These are phyloP conservation scores for Watsonalla cultraria DNA, from an alignment of 2,888 invertebrate species.

Conservation along the genomic window DNA sequence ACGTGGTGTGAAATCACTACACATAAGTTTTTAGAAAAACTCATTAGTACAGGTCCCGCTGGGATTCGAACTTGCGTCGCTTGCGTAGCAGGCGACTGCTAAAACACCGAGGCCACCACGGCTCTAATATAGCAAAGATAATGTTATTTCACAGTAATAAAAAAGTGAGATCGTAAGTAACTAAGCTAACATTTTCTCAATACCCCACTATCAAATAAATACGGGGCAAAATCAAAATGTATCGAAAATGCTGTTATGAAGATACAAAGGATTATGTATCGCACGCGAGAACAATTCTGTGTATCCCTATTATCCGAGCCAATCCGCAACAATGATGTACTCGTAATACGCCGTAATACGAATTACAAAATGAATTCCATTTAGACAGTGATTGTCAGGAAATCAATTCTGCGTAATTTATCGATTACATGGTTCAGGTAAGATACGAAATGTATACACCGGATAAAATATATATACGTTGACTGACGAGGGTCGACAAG, in stretches of 20 bases:
- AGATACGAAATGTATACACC: neutral
- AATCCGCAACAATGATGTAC: conserved; percentile 11
- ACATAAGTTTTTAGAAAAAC: no score
- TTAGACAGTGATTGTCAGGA: conserved; percentile 28
- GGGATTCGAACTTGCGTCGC: no score
- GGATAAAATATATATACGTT: conserved; percentile 19
- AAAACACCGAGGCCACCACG: no score
- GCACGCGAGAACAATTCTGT: conserved; percentile 9
- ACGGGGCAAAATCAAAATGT: neutral
- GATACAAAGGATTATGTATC: conserved; percentile 6
- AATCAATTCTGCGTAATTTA: conserved; percentile 27
- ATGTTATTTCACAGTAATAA: no score
- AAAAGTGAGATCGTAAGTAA: no score
- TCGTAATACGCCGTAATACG: conserved; percentile 19
- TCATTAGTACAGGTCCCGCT: no score
- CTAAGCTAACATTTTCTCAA: neutral
- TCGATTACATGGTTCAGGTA: conserved; percentile 9
- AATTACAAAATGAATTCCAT: conserved; percentile 30
- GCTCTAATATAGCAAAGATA: no score
- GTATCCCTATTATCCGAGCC: conserved; percentile 14
- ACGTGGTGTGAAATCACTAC: no score
- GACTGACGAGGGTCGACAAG: conserved; percentile 54
- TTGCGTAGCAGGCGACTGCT: no score
- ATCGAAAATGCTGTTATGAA: neutral
- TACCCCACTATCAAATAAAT: neutral